A percentile compares a stretch with the other conserved stretches of the same genome.
Conservation (phyloP, 2,797 vertebrate genomes). For the Remorina albescens region DNA sequence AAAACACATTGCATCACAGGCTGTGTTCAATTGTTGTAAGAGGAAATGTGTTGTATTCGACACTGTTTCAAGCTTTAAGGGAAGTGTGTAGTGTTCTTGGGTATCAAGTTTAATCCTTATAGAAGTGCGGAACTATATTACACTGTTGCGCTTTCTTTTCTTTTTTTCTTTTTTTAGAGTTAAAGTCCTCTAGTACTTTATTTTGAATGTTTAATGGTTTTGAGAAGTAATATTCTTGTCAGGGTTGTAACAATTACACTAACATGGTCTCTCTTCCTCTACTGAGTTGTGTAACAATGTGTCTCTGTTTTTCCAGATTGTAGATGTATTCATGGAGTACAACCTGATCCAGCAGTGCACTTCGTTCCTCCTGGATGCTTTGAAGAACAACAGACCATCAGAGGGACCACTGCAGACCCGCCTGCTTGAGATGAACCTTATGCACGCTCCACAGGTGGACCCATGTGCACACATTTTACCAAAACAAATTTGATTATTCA, state of each 20-base stretch:
- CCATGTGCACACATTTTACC: background rate
- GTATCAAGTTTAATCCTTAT: constrained; percentile 3
- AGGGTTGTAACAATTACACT: background rate
- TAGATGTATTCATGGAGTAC: constrained; percentile 99
- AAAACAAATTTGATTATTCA: background rate
- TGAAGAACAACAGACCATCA: constrained; percentile 97
- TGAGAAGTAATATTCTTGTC: background rate
- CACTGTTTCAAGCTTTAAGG: background rate
- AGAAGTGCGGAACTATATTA: background rate
- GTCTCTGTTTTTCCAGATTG: constrained; percentile 84
- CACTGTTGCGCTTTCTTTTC: background rate
- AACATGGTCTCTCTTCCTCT: background rate
- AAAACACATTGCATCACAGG: constrained; percentile 21
- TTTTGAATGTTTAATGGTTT: background rate
- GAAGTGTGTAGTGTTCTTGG: background rate
- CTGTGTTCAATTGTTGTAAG: background rate
- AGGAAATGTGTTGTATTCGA: constrained; percentile 14
- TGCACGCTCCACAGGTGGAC: constrained; percentile 96
- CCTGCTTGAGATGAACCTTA: constrained; percentile 97
- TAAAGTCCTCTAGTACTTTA: background rate
- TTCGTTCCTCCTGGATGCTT: constrained; percentile 94
- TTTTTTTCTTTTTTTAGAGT: background rate
- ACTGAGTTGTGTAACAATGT: constrained; percentile 6
- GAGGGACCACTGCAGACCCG: constrained; percentile 96
- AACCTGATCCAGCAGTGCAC: constrained; percentile 98